Evolutionary conservation across 2,888 invertebrate genomes (phyloP).

Genomic region (Apodemia duryi): DNA sequence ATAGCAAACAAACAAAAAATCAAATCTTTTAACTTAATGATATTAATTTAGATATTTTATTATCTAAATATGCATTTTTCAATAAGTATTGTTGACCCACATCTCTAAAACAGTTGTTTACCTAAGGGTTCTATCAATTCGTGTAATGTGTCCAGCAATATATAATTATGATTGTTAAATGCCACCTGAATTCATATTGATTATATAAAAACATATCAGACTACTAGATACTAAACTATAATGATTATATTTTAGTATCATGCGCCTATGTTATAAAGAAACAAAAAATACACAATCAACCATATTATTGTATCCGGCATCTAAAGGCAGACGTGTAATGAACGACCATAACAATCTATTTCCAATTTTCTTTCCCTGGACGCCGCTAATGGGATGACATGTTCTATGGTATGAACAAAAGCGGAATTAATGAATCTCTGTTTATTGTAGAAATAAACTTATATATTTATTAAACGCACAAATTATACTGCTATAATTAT

Average conservation of each 20-base stretch:
- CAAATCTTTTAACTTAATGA: no score
- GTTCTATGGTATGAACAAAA: background rate
- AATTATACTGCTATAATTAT: background rate
- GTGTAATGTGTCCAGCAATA: no score
- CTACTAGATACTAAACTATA: no score
- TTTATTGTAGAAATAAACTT: background rate
- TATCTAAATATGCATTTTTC: no score
- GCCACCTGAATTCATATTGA: no score
- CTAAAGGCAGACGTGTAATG: background rate
- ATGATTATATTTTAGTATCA: background rate
- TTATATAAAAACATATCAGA: no score
- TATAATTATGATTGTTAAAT: no score
- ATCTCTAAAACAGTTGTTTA: no score
- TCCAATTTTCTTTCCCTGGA: slow-evolving; percentile 10
- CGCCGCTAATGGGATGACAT: slow-evolving; percentile 2
- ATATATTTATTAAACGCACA: background rate
- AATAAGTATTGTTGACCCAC: no score
- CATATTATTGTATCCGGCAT: background rate
- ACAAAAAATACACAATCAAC: background rate
- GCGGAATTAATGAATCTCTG: background rate
- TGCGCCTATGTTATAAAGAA: background rate
- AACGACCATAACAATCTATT: slow-evolving; percentile 7
- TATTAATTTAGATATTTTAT: no score
- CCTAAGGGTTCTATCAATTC: no score
- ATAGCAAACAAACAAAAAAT: no score